phyloP scores from a whole-genome alignment of 2,888 invertebrate genomes.

The Epirrhoe tristata region DNA sequence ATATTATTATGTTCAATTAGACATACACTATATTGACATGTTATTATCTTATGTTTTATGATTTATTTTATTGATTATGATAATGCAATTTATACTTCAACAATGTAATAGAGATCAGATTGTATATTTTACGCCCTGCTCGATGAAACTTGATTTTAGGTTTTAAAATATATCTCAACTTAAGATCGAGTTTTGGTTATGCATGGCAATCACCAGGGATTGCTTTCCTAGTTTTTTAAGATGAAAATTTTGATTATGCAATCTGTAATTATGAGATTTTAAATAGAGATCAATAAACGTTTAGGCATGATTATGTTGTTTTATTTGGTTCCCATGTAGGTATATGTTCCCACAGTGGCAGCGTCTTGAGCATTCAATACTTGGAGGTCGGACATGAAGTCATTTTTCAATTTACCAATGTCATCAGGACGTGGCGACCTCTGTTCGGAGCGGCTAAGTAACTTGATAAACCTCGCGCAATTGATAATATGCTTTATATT shows the following conservation, averaged over 20 bases:
- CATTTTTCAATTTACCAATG: slow-evolving; percentile 82
- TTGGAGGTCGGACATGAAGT: slow-evolving; percentile 75
- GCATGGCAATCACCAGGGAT: slow-evolving; percentile 81
- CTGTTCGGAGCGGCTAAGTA: slow-evolving; percentile 54
- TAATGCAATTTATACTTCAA: slow-evolving; percentile 45
- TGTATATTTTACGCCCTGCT: slow-evolving; percentile 69
- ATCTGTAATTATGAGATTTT: slow-evolving; percentile 70
- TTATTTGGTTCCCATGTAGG: slow-evolving; percentile 51
- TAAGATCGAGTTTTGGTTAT: slow-evolving; percentile 81
- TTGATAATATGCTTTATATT: slow-evolving; percentile 57
- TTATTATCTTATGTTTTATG: slow-evolving; percentile 61
- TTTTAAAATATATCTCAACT: slow-evolving; percentile 56
- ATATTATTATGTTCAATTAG: slow-evolving; percentile 57
- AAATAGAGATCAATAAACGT: slow-evolving; percentile 72
- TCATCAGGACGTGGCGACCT: slow-evolving; percentile 75
- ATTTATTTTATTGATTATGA: slow-evolving; percentile 54
- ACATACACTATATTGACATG: slow-evolving; percentile 72
- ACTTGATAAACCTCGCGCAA: slow-evolving; percentile 40
- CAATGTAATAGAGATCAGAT: slow-evolving; percentile 59
- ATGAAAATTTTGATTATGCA: slow-evolving; percentile 84
- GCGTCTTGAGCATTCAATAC: slow-evolving; percentile 61
- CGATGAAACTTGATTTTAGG: slow-evolving; percentile 80
- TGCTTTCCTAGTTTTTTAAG: slow-evolving; percentile 79
- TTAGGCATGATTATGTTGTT: slow-evolving; percentile 66
- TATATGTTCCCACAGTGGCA: slow-evolving; percentile 64